Base-by-base conservation (phyloP, 2,797 vertebrate genomes). In the Fistularia commersonii region DNA sequence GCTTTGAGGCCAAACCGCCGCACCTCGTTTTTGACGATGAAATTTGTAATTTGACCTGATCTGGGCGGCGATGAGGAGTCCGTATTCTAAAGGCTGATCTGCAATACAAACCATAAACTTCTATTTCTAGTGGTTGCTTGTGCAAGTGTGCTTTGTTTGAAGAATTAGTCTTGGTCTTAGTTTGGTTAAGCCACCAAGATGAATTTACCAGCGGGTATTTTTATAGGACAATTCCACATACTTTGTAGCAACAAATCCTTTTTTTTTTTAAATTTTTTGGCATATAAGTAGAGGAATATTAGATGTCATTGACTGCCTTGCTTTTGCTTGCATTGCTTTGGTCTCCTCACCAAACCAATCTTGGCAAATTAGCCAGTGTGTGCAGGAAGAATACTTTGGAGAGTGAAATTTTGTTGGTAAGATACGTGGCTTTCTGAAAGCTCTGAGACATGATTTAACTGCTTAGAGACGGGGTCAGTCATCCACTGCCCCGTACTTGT, bases 301-400 rank as follows among this genome's bases (percentile, higher is more conserved):
- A n/a, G 45, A 61, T 48, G 54, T 60, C 37, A 62, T 45, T 68
- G 51, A 70, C 61, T 65, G 51, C 51, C 49, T 63, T 68, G 46
- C 65, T 48, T 70, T 53, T 47, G 45, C 61, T 49, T 71, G 46
- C 8, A 3, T 39, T 59, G 33, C 39, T 54, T 69, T 54, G 11
- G 11, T 52, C 31, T 15, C 40, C 54, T 33, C 64, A 45, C 37
- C 11, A 5, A 54, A 78, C 76, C 72, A 72, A 76, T 60, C 62
- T 12, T 73, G 80, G 62, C 77, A 76, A 68, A 71, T 64, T 65
- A 55, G 12, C 53, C 15, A 14, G 36, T 59, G 51, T 73, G 54
- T 61, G 60, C 51, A 42, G 55, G 55, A 66, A 63, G 70, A 72
- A 41, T 48, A 51, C 41, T 69, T 66, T 63, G 46, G 48, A 64